A percentile compares a stretch with the other conserved stretches of the same genome.
These are phyloP conservation scores for Montipora capitata DNA, from an alignment of 92 coral and sea anemone species.

Conservation along the genomic window DNA sequence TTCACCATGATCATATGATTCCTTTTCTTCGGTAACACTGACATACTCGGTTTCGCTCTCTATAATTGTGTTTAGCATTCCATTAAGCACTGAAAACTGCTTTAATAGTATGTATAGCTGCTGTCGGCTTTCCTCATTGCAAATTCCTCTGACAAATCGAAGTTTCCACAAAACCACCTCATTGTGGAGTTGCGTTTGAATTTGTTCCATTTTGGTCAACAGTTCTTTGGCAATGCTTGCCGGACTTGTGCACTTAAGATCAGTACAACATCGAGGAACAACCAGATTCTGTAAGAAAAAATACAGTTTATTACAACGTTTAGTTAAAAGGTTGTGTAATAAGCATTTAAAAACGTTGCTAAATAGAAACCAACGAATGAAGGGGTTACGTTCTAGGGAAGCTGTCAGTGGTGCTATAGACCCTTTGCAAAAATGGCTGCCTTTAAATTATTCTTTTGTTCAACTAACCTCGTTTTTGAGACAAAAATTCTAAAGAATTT, in stretches of 20 bases:
- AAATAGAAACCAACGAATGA: too few species aligned
- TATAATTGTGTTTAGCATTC: conserved; percentile 82
- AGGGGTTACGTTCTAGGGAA: too few species aligned
- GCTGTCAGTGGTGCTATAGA: too few species aligned
- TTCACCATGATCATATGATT: background rate
- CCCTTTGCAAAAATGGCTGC: too few species aligned
- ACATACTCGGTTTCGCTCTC: conserved; percentile 78
- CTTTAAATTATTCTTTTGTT: too few species aligned
- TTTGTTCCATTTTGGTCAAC: conserved; percentile 83
- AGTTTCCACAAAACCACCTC: conserved; percentile 90
- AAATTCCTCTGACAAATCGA: conserved; percentile 62
- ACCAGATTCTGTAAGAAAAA: background rate
- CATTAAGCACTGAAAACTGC: conserved; percentile 77
- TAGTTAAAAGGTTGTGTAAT: too few species aligned
- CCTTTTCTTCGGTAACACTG: conserved; percentile 29
- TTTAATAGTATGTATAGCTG: conserved; percentile 80
- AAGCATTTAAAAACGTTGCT: too few species aligned
- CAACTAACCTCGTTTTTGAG: too few species aligned
- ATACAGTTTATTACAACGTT: too few species aligned
- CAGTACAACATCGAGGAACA: conserved; percentile 23
- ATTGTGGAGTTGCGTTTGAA: conserved; percentile 89
- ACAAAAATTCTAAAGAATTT: too few species aligned
- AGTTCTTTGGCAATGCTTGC: conserved; percentile 61
- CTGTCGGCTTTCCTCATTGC: conserved; percentile 69
- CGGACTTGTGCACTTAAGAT: conserved; percentile 34